Conservation (phyloP, 2,113 vertebrate genomes). For the Neopipo cinnamomea region DNA sequence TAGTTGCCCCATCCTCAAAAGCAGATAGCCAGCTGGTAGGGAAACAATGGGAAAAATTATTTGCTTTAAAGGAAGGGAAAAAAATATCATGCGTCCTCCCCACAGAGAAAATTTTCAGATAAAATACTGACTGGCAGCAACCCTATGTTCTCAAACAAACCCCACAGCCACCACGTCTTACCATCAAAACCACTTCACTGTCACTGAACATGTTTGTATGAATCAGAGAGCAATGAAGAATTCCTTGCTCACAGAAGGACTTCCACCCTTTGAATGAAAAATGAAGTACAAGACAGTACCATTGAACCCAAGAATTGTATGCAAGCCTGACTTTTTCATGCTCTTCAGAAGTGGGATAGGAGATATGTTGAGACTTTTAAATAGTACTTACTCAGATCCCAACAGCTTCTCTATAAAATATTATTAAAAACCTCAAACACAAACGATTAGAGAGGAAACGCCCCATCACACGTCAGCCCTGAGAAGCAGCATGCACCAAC, state of each 20-base stretch:
- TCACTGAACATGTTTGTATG: rapidly evolving
- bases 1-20: neutral
- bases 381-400: neutral
- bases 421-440: neutral
- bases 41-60: neutral
- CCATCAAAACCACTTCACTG: neutral
- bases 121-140: neutral
- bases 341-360: neutral
- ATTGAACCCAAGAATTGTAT: neutral
- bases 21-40: neutral
- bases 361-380: neutral
- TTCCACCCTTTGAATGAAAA: neutral
- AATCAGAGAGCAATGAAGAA: neutral
- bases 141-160: neutral
- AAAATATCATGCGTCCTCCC: neutral
- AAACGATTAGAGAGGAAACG: neutral
- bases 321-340: neutral
- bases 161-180: neutral
- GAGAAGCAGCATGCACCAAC: neutral
- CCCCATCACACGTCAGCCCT: neutral
- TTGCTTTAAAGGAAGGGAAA: neutral
- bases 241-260: neutral
- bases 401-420: neutral
- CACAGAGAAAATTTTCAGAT: neutral
- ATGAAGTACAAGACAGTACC: neutral